phyloP scores from a whole-genome alignment of 1,140 invertebrate genomes.

The Cephus cinctus region DNA sequence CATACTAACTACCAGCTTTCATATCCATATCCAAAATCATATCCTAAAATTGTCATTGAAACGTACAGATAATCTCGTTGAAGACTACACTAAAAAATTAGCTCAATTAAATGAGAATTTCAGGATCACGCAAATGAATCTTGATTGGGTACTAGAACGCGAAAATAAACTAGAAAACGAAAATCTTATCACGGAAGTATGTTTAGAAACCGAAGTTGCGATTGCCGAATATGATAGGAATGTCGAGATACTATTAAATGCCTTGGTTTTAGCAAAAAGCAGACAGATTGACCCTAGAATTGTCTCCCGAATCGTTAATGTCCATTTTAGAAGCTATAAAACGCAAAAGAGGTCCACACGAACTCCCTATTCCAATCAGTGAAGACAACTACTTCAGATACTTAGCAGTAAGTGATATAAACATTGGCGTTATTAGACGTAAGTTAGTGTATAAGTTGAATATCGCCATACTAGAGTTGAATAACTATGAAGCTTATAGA shows the following conservation, averaged over 20 bases:
- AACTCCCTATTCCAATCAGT: not conserved
- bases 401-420: not conserved
- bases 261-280: not conserved
- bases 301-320: not conserved
- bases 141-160: not conserved
- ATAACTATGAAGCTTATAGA: not conserved
- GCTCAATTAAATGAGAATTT: no score
- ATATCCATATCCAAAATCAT: no score
- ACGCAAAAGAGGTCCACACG: not conserved
- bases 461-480: not conserved
- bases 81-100: no score
- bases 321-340: not conserved
- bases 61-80: no score
- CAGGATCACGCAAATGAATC: not conserved
- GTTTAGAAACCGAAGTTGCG: not conserved
- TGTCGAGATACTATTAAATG: not conserved
- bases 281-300: not conserved
- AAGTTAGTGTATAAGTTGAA: not conserved
- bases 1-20: conserved; percentile 13
- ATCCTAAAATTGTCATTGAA: no score
- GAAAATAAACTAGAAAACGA: not conserved
- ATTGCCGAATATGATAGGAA: not conserved
- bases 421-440: not conserved
- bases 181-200: not conserved
- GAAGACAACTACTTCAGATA: not conserved